A percentile compares a stretch with the other conserved stretches of the same genome.
phyloP scores from a whole-genome alignment of 2,113 vertebrate genomes.

The Asarcornis scutulata region DNA sequence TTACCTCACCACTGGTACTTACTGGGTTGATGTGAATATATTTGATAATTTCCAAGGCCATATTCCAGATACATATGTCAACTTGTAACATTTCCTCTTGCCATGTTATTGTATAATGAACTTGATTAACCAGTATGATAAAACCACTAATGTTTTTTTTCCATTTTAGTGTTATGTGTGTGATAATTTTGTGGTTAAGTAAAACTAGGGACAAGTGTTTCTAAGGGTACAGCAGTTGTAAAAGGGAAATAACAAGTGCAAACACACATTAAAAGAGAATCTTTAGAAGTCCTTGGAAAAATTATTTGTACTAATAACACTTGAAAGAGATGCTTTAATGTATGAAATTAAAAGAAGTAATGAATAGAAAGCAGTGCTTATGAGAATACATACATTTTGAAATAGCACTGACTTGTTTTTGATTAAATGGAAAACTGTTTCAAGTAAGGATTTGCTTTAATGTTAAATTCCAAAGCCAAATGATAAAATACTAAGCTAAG shows the following conservation, averaged over 20 bases:
- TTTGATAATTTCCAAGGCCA: neutral
- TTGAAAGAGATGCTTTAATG: neutral
- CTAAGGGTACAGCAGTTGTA: neutral
- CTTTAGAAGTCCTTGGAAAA: neutral
- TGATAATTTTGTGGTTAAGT: constrained; percentile 29
- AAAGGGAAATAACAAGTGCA: constrained; percentile 4
- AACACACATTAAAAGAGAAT: constrained; percentile 6
- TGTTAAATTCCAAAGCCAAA: neutral
- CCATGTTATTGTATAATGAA: constrained; percentile 8
- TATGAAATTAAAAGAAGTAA: neutral
- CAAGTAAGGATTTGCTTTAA: neutral
- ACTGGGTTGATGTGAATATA: neutral
- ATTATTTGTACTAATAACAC: neutral
- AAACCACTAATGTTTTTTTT: constrained; percentile 7
- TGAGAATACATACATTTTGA: neutral
- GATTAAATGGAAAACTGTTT: neutral
- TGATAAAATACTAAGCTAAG: neutral
- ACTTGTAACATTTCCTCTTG: neutral
- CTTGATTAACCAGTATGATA: constrained; percentile 19
- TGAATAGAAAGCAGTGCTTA: neutral
- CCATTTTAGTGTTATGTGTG: neutral
- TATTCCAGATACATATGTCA: neutral
- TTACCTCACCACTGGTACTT: neutral
- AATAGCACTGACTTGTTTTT: neutral
- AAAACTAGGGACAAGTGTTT: constrained; percentile 38